Evolutionary conservation across 2,113 vertebrate species (phyloP).

Genomic region (Sinocyclocheilus grahami): DNA sequence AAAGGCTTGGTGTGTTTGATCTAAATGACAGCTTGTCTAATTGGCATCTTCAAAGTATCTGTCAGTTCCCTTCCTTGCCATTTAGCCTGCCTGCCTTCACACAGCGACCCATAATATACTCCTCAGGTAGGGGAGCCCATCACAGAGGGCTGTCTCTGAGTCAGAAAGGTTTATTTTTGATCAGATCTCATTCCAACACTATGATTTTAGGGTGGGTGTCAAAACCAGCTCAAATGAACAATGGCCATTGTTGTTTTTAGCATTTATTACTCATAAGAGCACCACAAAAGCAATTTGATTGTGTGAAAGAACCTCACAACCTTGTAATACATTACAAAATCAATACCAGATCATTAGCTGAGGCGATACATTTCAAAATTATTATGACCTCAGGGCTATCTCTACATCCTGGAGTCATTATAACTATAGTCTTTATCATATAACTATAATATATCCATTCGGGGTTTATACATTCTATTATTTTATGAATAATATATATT

Average conservation of each 20-base stretch:
- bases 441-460: neutral
- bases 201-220: neutral
- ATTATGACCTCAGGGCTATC: neutral
- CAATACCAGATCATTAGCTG: neutral
- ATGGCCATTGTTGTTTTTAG: neutral
- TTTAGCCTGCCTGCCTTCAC: constrained; percentile 35
- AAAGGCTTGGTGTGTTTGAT: constrained; percentile 67
- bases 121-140: constrained; percentile 13
- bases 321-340: neutral
- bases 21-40: constrained; percentile 75
- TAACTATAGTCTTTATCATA: neutral
- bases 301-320: neutral
- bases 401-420: neutral
- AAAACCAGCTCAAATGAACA: neutral
- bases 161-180: constrained; percentile 14
- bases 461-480: neutral
- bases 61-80: constrained; percentile 59
- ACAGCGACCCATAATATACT: constrained; percentile 37
- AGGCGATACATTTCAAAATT: neutral
- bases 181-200: neutral
- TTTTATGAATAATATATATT: neutral
- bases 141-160: constrained; percentile 9
- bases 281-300: neutral
- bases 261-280: neutral
- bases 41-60: constrained; percentile 76